Conservation (phyloP, 2,797 vertebrate genomes). For the Triplophysa bombifrons region DNA sequence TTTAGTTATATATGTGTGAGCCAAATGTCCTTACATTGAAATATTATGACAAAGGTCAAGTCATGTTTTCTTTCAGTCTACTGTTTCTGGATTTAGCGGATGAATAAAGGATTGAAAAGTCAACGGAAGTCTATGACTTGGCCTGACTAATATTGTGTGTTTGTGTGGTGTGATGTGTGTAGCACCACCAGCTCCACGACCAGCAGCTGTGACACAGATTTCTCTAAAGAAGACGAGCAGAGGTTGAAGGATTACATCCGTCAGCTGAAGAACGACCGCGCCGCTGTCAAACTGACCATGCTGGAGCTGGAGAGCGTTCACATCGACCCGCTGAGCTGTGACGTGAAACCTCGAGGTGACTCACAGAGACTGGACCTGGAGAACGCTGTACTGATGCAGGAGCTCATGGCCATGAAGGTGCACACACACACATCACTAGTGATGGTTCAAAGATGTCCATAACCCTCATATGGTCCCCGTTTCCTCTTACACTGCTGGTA, state of each 20-base stretch:
- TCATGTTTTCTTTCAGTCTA: too few species aligned
- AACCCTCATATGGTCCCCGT: too few species aligned
- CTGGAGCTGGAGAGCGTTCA: slow-evolving; percentile 87
- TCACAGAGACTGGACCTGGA: slow-evolving; percentile 85
- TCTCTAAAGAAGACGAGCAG: slow-evolving; percentile 87
- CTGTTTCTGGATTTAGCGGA: too few species aligned
- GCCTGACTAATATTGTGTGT: neutral
- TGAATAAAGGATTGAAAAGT: too few species aligned
- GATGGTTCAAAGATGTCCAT: too few species aligned
- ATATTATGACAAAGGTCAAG: too few species aligned
- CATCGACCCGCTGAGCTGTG: slow-evolving; percentile 84
- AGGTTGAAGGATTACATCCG: slow-evolving; percentile 86
- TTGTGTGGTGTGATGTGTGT: slow-evolving; percentile 56
- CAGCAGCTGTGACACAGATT: slow-evolving; percentile 86
- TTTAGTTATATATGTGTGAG: neutral
- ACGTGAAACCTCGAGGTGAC: slow-evolving; percentile 82
- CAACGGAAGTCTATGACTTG: too few species aligned
- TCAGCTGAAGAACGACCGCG: slow-evolving; percentile 85
- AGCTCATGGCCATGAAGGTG: slow-evolving; percentile 93
- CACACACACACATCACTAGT: neutral
- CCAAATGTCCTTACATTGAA: too few species aligned
- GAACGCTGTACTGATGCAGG: slow-evolving; percentile 89
- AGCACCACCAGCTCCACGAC: slow-evolving; percentile 88
- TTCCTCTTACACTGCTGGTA: too few species aligned
- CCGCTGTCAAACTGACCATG: slow-evolving; percentile 87